phyloP scores from a whole-genome alignment of 2,113 vertebrate genomes.

The Tapirus terrestris region DNA sequence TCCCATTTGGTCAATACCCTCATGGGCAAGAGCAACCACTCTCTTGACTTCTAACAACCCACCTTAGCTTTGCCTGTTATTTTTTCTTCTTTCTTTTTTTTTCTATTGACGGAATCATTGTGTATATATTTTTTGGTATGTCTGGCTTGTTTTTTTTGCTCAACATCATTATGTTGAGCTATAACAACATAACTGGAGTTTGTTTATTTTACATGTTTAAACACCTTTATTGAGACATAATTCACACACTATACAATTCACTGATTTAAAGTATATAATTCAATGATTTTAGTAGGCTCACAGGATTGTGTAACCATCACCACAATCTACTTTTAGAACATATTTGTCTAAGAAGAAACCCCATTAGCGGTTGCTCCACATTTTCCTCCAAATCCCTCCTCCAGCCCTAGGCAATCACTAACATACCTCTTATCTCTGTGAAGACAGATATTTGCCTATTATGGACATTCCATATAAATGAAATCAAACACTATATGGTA shows the following conservation, averaged over 20 bases:
- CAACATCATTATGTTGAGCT: neutral
- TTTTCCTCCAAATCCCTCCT: neutral
- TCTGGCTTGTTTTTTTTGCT: neutral
- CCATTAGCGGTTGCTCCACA: neutral
- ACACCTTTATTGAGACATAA: neutral
- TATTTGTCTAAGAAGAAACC: neutral
- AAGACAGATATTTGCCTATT: neutral
- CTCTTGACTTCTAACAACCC: neutral
- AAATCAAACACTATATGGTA: neutral
- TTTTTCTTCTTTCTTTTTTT: neutral
- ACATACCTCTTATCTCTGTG: neutral
- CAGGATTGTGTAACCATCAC: neutral
- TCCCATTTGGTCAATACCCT: neutral
- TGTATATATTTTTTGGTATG: neutral
- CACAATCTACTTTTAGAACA: neutral
- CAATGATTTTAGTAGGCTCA: neutral
- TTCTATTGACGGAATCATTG: neutral
- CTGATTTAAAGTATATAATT: neutral
- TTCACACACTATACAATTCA: neutral
- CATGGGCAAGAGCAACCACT: too few species aligned
- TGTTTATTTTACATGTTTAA: neutral
- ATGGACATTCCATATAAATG: neutral
- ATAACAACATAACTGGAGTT: neutral
- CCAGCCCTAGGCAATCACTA: neutral
- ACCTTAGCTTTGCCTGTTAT: neutral